Evolutionary conservation across 2,888 invertebrate species (phyloP).

Genomic region (Galerucella nymphaeae): DNA sequence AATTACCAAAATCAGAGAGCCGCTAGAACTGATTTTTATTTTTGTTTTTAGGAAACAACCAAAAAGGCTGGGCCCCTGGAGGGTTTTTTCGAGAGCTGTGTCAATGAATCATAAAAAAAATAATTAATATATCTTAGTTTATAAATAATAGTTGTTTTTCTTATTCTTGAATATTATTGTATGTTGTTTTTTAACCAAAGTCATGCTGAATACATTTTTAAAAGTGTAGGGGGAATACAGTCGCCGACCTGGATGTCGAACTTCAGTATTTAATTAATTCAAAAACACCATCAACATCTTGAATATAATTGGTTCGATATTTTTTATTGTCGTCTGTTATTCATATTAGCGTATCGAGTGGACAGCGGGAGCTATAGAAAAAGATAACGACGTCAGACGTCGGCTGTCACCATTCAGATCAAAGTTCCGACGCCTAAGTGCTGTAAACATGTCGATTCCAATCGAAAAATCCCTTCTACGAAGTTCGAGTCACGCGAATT

Average conservation of each 20-base stretch:
- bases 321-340: conserved; percentile 15
- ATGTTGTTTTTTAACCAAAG: no score
- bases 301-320: conserved; percentile 22
- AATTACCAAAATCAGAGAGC: not conserved
- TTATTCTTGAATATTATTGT: no score
- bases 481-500: conserved; percentile 16
- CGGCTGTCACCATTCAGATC: conserved; percentile 50
- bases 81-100: conserved; percentile 74
- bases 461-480: conserved; percentile 5
- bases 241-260: not conserved
- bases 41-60: conserved; percentile 69
- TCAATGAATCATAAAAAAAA: not conserved
- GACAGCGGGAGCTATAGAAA: conserved; percentile 45
- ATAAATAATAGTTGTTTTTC: no score
- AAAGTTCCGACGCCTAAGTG: conserved; percentile 56
- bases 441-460: conserved; percentile 48
- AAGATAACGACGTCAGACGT: conserved; percentile 55
- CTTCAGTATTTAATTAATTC: conserved; percentile 6
- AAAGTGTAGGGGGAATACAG: not conserved
- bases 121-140: not conserved
- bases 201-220: not conserved
- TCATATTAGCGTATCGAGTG: conserved; percentile 50
- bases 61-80: conserved; percentile 95
- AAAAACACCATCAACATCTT: conserved; percentile 10
- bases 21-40: not conserved